A percentile compares a stretch with the other conserved stretches of the same genome.
Evolutionary conservation across 2,113 vertebrate genomes (phyloP).

Genomic region (Cairina moschata): DNA sequence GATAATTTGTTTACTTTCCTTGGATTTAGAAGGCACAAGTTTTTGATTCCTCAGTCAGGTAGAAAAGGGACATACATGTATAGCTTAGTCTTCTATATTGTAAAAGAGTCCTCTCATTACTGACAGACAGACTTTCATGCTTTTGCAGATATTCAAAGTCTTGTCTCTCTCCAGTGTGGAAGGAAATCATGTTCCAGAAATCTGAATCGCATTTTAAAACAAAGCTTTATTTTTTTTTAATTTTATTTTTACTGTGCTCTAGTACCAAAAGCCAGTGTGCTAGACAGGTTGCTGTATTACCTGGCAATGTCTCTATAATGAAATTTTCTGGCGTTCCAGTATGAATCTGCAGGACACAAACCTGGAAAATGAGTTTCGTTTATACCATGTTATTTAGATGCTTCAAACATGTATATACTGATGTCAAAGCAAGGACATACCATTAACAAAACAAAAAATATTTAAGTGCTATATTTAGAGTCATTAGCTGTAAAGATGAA

Average conservation of each 20-base stretch:
- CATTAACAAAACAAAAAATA: background rate
- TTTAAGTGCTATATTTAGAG: background rate
- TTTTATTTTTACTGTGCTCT: background rate
- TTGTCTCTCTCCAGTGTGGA: background rate
- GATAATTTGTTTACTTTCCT: background rate
- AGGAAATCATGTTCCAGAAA: background rate
- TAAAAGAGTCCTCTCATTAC: background rate
- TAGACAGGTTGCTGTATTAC: background rate
- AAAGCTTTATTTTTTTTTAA: no score
- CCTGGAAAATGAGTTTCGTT: background rate
- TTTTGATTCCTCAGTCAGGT: background rate
- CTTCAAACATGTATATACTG: background rate
- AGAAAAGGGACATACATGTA: background rate
- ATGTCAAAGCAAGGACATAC: background rate
- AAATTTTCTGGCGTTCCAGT: background rate
- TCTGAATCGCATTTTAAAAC: background rate
- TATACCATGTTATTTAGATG: background rate
- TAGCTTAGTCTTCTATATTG: background rate
- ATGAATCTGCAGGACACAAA: background rate
- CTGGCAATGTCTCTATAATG: background rate
- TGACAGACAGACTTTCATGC: background rate
- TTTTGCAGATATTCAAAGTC: background rate
- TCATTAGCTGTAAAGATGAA: background rate
- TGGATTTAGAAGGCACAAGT: background rate
- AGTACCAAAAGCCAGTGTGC: background rate